These are phyloP conservation scores for Trissolcus brochymenae DNA, from an alignment of 2,888 invertebrate species.

Conservation along the genomic window DNA sequence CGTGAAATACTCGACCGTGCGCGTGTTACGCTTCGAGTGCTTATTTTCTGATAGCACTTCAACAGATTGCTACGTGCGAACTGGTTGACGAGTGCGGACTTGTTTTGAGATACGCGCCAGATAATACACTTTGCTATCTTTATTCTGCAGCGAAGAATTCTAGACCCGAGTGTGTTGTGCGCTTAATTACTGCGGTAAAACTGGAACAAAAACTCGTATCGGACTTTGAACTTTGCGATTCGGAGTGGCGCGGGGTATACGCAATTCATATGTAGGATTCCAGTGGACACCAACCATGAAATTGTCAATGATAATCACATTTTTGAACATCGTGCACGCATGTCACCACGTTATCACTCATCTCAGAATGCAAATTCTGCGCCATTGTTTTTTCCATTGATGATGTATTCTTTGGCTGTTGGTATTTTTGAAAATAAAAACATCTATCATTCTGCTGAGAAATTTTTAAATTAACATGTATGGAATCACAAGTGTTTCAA, in stretches of 20 bases:
- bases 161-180: conserved; percentile 19
- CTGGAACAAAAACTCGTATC: conserved; percentile 14
- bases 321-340: conserved; percentile 15
- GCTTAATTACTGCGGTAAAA: conserved; percentile 33
- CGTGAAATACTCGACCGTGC: conserved; percentile 37
- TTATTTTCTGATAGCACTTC: conserved; percentile 72
- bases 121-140: conserved; percentile 23
- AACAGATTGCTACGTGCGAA: conserved; percentile 60
- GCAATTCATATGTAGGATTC: conserved; percentile 64
- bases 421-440: no score
- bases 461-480: no score
- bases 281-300: conserved; percentile 64
- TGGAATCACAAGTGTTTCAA: no score
- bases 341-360: neutral
- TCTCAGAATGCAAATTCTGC: no score
- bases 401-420: no score
- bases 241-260: conserved; percentile 8
- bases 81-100: conserved; percentile 20
- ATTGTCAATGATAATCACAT: conserved; percentile 49
- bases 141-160: conserved; percentile 23
- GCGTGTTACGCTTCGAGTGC: conserved; percentile 68
- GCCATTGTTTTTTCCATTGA: no score
- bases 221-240: conserved; percentile 16
- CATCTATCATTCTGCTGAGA: no score
- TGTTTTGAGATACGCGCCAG: conserved; percentile 21